Conservation (phyloP, 2,797 vertebrate species). For the Melanogrammus aeglefinus region DNA sequence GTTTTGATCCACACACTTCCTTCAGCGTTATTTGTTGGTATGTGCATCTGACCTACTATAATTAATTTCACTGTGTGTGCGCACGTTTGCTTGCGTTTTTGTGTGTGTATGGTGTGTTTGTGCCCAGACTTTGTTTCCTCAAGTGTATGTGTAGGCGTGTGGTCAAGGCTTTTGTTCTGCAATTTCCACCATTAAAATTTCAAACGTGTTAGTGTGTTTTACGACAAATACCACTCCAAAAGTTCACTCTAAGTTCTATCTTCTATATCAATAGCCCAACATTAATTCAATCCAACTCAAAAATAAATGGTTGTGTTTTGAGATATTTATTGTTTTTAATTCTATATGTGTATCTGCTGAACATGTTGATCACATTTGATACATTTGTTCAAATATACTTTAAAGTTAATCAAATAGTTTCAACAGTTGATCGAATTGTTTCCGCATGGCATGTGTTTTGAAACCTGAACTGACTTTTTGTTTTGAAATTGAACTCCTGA, state of each 20-base stretch:
- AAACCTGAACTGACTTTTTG: too few species aligned
- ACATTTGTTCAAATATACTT: too few species aligned
- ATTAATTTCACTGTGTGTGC: constrained; percentile 5
- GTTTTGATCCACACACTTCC: constrained; percentile 31
- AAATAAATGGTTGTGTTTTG: neutral
- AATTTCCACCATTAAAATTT: constrained; percentile 21
- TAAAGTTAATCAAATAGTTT: too few species aligned
- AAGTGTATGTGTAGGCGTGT: constrained; percentile 22
- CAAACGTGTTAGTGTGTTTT: neutral
- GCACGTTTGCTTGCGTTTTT: constrained; percentile 14
- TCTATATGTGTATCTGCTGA: neutral
- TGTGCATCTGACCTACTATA: neutral
- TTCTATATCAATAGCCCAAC: neutral
- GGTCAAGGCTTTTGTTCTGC: constrained; percentile 17
- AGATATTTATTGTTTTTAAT: neutral
- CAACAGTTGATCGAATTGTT: too few species aligned
- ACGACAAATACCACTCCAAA: neutral
- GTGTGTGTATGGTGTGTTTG: neutral
- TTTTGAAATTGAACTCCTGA: neutral
- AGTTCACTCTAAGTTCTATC: neutral
- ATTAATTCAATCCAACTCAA: neutral
- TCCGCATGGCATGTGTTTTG: neutral
- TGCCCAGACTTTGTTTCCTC: neutral
- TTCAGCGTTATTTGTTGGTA: constrained; percentile 7
- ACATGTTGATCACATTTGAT: too few species aligned